phyloP scores from a whole-genome alignment of 2,888 invertebrate genomes.

The Ochropleura plecta region DNA sequence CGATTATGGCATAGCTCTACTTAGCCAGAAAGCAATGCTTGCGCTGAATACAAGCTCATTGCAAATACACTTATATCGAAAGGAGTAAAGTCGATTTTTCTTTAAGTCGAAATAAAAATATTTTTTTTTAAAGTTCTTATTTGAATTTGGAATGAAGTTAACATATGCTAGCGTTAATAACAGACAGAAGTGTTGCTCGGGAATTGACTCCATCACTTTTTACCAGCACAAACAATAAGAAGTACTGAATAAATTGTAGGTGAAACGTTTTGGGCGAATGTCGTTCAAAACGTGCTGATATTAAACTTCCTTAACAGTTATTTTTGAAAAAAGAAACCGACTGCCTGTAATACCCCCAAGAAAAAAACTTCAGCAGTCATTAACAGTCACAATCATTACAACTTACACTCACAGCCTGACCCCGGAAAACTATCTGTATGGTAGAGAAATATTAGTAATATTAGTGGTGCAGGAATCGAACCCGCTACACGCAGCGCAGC shows the following conservation, averaged over 20 bases:
- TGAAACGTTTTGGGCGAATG: background rate
- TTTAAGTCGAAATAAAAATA: background rate
- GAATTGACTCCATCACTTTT: background rate
- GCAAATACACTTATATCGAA: background rate
- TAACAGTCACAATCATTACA: no score
- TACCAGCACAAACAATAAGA: background rate
- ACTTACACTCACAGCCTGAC: no score
- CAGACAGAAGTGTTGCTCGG: no score
- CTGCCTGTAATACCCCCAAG: no score
- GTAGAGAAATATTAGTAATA: no score
- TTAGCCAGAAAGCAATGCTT: background rate
- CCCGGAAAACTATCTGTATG: no score
- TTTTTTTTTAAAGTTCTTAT: no score
- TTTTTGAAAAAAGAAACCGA: no score
- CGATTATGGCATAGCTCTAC: background rate
- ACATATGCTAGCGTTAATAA: background rate
- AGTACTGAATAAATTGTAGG: background rate
- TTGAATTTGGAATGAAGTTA: background rate
- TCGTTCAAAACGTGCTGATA: background rate
- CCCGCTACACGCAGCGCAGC: no score
- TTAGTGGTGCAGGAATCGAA: no score
- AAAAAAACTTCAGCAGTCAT: no score
- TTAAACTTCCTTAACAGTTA: background rate
- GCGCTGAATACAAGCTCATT: background rate
- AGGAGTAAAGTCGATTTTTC: background rate